These are phyloP conservation scores for Euplagia quadripunctaria DNA, from an alignment of 2,888 invertebrate genomes.

Conservation along the genomic window DNA sequence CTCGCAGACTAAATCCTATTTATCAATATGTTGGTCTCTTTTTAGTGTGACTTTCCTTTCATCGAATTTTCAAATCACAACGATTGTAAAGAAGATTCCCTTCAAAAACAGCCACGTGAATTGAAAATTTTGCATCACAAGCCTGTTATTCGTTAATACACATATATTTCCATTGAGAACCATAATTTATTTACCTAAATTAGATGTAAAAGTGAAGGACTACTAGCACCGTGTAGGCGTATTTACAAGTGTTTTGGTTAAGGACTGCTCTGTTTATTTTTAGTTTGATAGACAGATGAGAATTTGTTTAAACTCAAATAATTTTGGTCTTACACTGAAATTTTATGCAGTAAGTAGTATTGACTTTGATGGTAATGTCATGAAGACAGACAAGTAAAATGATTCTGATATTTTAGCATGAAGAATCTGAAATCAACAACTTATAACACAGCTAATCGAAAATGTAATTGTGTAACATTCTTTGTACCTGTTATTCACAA, in stretches of 20 bases:
- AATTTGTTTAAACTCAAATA: background rate
- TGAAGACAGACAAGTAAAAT: background rate
- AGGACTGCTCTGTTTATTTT: background rate
- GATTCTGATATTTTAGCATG: background rate
- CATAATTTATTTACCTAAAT: background rate
- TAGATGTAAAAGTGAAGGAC: background rate
- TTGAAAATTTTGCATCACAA: no score
- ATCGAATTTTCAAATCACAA: no score
- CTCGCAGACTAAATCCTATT: no score
- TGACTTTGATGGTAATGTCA: background rate
- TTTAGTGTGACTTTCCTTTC: no score
- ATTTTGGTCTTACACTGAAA: background rate
- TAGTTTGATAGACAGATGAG: constrained; percentile 2
- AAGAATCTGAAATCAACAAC: background rate
- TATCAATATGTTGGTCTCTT: no score
- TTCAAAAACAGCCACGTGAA: no score
- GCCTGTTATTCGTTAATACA: background rate
- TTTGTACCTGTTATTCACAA: no score
- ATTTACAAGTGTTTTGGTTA: constrained; percentile 2
- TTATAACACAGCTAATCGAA: background rate
- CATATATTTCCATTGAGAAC: background rate
- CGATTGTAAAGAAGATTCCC: no score
- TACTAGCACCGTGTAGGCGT: constrained; percentile 1
- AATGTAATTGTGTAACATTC: no score
- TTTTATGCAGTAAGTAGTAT: background rate